A percentile compares a stretch with the other conserved stretches of the same genome.
These are phyloP conservation scores for Tretioscincus oriximinensis DNA, from an alignment of 2,113 vertebrate genomes.

Conservation along the genomic window DNA sequence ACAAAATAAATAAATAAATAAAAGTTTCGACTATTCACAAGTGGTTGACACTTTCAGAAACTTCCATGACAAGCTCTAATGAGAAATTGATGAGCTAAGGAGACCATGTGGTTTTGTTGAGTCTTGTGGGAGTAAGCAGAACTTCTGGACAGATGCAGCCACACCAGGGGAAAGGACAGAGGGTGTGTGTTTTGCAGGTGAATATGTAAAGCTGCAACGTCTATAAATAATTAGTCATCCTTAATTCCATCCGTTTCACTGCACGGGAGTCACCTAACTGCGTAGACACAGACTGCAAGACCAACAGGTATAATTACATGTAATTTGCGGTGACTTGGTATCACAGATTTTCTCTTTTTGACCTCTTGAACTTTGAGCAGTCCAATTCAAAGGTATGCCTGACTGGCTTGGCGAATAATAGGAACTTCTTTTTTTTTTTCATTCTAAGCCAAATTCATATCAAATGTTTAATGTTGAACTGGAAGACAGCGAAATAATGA, in stretches of 20 bases:
- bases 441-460: neutral
- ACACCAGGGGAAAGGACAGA: conserved; percentile 7
- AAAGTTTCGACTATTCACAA: conserved; percentile 11
- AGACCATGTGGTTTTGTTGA: neutral
- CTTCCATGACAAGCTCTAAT: conserved; percentile 26
- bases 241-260: neutral
- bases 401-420: too few species aligned
- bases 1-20: neutral
- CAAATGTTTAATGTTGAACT: neutral
- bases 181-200: neutral
- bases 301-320: neutral
- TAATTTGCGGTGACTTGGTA: neutral
- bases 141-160: conserved; percentile 50
- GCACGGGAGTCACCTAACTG: neutral
- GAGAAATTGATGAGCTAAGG: conserved; percentile 47
- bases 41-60: conserved; percentile 38
- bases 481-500: too few species aligned
- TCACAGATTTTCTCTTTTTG: neutral
- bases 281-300: neutral
- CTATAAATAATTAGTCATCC: neutral
- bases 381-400: neutral
- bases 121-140: conserved; percentile 45
- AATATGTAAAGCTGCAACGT: neutral
- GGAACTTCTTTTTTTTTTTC: too few species aligned
- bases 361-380: neutral